Conservation (phyloP, 1,140 invertebrate species). For the Hyles vespertilio region DNA sequence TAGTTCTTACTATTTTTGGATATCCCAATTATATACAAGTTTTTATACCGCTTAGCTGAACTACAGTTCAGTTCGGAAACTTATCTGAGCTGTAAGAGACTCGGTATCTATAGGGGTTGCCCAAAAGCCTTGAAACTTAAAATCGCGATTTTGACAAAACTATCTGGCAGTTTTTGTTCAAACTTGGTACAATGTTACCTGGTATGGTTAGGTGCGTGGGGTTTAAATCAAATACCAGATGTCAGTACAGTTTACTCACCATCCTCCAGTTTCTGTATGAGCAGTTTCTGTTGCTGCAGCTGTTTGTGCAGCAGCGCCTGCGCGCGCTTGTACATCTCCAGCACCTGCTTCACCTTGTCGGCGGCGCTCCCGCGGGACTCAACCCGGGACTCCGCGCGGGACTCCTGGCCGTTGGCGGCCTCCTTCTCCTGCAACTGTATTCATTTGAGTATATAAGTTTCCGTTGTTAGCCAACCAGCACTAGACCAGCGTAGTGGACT, state of each 20-base stretch:
- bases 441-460: no score
- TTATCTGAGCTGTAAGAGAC: no score
- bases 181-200: no score
- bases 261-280: slow-evolving; percentile 85
- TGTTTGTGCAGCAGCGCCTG: slow-evolving; percentile 88
- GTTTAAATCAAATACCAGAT: background rate
- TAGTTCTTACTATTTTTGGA: no score
- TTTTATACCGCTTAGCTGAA: no score
- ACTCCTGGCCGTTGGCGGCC: slow-evolving; percentile 31
- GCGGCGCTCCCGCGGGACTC: slow-evolving; percentile 80
- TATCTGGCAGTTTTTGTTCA: no score
- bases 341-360: slow-evolving; percentile 83
- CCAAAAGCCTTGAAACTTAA: no score
- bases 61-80: no score
- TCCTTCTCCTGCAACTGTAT: slow-evolving; percentile 23
- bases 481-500: background rate
- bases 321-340: slow-evolving; percentile 85
- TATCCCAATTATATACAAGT: no score
- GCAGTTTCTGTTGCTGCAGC: slow-evolving; percentile 83
- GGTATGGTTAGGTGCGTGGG: no score
- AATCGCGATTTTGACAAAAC: no score
- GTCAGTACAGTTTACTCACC: slow-evolving; percentile 57
- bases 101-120: no score
- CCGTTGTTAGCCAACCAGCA: background rate
- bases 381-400: slow-evolving; percentile 46